phyloP scores from a whole-genome alignment of 1,140 invertebrate genomes.

The Trichonephila inaurata region DNA sequence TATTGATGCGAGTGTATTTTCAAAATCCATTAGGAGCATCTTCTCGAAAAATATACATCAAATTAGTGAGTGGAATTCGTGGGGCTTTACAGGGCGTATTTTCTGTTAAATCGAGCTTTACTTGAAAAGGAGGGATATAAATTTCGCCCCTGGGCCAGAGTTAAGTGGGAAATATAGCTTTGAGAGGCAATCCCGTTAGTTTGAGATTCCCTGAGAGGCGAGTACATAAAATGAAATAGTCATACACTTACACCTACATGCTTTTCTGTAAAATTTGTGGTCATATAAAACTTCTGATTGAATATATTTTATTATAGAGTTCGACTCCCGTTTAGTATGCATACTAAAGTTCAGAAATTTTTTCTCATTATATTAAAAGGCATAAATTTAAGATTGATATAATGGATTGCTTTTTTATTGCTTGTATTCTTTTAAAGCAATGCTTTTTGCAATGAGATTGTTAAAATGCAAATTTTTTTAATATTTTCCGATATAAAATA shows the following conservation, averaged over 20 bases:
- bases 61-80: slow-evolving; percentile 1
- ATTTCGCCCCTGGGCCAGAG: background rate
- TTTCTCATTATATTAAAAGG: too few species aligned
- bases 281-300: background rate
- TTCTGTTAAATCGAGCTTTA: background rate
- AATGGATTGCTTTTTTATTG: too few species aligned
- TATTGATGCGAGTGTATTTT: slow-evolving; percentile 27
- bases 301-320: too few species aligned
- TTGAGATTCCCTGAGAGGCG: background rate
- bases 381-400: too few species aligned
- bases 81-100: background rate
- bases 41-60: background rate
- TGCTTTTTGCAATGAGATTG: too few species aligned
- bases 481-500: too few species aligned
- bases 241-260: slow-evolving; percentile 24
- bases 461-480: too few species aligned
- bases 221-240: slow-evolving; percentile 37
- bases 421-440: too few species aligned
- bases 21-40: background rate
- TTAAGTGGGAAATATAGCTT: slow-evolving; percentile 33
- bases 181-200: background rate
- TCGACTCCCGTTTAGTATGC: too few species aligned
- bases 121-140: slow-evolving; percentile 1
- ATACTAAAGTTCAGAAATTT: too few species aligned
- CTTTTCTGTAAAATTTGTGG: background rate